A percentile compares a stretch with the other conserved stretches of the same genome.
These are phyloP conservation scores for Hiodon alosoides DNA, from an alignment of 2,113 vertebrate species.

Conservation along the genomic window DNA sequence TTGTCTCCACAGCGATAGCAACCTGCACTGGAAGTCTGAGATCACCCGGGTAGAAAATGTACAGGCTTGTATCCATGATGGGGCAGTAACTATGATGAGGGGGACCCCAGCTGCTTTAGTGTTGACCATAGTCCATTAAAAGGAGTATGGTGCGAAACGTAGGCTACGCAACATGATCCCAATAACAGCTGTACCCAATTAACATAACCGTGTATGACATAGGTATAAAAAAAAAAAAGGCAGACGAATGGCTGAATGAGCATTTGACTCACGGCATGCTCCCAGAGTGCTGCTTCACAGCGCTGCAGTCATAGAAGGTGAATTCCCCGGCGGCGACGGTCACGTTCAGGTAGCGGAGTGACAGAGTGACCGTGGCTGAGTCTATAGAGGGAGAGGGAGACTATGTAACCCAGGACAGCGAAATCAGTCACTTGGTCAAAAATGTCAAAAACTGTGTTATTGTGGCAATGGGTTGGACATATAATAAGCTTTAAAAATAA, in stretches of 20 bases:
- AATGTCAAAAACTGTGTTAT: too few species aligned
- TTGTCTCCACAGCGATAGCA: too few species aligned
- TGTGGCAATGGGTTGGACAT: too few species aligned
- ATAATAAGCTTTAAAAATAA: too few species aligned
- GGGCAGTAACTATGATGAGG: too few species aligned
- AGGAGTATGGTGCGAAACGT: too few species aligned
- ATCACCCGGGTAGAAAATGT: neutral
- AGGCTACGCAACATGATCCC: too few species aligned
- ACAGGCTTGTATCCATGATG: neutral
- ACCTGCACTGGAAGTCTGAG: too few species aligned
- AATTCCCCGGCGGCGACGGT: slow-evolving; percentile 73
- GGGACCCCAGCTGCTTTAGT: too few species aligned
- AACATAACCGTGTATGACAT: neutral
- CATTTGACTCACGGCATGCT: slow-evolving; percentile 76
- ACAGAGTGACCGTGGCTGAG: slow-evolving; percentile 74
- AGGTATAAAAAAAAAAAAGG: neutral
- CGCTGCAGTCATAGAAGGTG: slow-evolving; percentile 85
- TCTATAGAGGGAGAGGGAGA: slow-evolving; percentile 59
- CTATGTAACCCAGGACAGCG: neutral
- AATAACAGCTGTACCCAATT: too few species aligned
- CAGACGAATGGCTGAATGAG: neutral
- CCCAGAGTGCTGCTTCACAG: slow-evolving; percentile 73
- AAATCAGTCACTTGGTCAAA: neutral
- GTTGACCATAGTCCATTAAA: neutral
- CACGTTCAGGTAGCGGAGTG: slow-evolving; percentile 77